phyloP scores from a whole-genome alignment of 2,113 vertebrate species.

The Chaetura pelagica region DNA sequence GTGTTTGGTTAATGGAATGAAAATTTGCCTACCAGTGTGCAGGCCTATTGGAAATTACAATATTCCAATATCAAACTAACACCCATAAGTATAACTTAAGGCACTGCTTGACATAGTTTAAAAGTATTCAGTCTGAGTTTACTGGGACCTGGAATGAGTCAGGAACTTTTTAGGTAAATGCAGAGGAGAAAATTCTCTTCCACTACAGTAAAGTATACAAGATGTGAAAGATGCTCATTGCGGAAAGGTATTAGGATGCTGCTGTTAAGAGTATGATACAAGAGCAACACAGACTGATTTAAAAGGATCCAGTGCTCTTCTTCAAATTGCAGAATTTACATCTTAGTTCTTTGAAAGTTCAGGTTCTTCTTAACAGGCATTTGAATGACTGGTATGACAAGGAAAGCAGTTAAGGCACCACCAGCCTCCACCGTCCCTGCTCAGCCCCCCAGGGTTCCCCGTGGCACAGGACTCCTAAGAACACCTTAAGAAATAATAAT shows the following conservation, averaged over 20 bases:
- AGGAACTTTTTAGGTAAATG: neutral
- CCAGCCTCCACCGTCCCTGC: neutral
- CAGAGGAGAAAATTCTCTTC: neutral
- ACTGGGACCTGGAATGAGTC: neutral
- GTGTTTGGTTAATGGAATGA: neutral
- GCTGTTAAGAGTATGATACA: neutral
- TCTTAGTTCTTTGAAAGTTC: neutral
- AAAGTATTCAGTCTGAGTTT: neutral
- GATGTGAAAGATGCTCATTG: neutral
- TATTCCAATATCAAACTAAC: neutral
- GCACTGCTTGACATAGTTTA: neutral
- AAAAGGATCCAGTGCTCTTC: neutral
- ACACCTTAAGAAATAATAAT: neutral
- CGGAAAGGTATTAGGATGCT: neutral
- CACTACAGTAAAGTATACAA: neutral
- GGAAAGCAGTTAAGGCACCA: neutral
- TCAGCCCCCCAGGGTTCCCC: too few relatives aligned
- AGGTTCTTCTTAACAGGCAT: neutral
- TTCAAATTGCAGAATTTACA: neutral
- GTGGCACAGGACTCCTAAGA: neutral
- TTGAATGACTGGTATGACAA: neutral
- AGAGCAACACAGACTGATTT: neutral
- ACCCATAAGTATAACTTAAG: neutral
- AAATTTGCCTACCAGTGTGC: neutral
- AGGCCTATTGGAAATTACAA: neutral